Base-by-base conservation (phyloP, 2,797 vertebrate genomes). In the Sebastes elongatus region DNA sequence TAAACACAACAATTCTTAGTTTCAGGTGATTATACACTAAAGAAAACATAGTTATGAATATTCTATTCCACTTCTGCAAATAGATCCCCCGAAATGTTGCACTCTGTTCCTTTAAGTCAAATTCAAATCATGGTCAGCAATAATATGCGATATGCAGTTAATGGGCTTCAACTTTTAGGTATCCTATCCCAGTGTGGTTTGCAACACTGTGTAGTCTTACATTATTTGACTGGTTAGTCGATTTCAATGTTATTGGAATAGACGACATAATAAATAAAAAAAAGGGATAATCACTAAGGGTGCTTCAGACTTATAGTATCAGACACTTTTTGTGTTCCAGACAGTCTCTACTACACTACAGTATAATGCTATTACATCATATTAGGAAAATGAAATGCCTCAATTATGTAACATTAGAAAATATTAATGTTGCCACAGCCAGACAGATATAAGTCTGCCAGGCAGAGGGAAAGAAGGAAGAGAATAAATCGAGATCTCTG, bases 401-500 rank as follows among this genome's bases (percentile, higher is more conserved):
- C 8, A 55, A 33, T 71, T 71, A 69, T 49, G 32, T 46, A 80
- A 74, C 16, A 25, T n/a, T 56, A 60, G 16, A 67, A 78, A 83
- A 56, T 38, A 25, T 62, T 2, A 60, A 83, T 76, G 11, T 23
- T 77, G 49, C 79, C 69, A 33, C 32, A 67, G 53, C 79, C 71
- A 38, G 32, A 62, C 4, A 38, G 35, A 63, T 65, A 68, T n/a
- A 82, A 80, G 68, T 65, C 49, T 66, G 6, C 25, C 46, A 33
- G 23, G 46, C 52, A 68, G 22, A 53, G 22, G 32, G 52, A 72
- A 73, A 74, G 32, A 60, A 42, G 23, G 71, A n/a, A 66, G 64
- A 10, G 18, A 79, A 75, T 76, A 14, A 82, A 82, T 30, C 32
- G 22, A 22, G 80, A 76, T 87, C 73, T 83, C 66, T 73, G 79